These are phyloP conservation scores for Pocillopora meandrina DNA, from an alignment of 92 coral and sea anemone genomes.

Conservation along the genomic window DNA sequence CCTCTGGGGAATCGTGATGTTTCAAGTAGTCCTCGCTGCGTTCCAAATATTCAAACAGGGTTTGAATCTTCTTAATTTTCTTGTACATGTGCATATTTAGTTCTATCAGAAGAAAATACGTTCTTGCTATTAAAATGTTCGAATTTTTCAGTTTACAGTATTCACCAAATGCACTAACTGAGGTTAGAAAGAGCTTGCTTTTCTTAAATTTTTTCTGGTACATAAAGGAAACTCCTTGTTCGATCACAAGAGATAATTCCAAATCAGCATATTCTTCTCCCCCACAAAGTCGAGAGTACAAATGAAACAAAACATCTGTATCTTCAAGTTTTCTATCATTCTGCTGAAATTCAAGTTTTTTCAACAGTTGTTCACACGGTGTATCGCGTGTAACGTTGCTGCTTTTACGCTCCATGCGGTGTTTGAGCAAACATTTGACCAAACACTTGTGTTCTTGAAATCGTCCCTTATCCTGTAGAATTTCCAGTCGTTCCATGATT, in stretches of 20 bases:
- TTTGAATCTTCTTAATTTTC: constrained; percentile 10
- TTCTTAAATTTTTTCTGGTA: constrained; percentile 17
- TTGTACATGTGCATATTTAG: background rate
- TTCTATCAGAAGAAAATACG: background rate
- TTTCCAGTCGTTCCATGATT: constrained; percentile 1
- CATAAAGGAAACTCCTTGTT: constrained; percentile 3
- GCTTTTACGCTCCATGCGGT: background rate
- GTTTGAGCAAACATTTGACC: background rate
- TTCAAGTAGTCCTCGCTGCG: background rate
- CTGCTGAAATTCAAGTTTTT: constrained; percentile 4
- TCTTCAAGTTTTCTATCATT: background rate
- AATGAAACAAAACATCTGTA: background rate
- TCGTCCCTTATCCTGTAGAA: background rate
- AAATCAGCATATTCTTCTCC: constrained; percentile 2
- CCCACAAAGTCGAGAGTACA: background rate
- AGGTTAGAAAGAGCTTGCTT: constrained; percentile 2
- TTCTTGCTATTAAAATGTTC: constrained; percentile 4
- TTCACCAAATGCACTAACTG: background rate
- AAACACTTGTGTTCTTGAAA: constrained; percentile 1
- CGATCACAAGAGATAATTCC: background rate
- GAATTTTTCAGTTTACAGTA: constrained; percentile 1
- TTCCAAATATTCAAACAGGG: background rate
- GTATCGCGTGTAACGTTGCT: background rate
- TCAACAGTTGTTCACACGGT: background rate
- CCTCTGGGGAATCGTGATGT: constrained; percentile 23